These are phyloP conservation scores for Sylvietta virens DNA, from an alignment of 2,113 vertebrate species.

Conservation along the genomic window DNA sequence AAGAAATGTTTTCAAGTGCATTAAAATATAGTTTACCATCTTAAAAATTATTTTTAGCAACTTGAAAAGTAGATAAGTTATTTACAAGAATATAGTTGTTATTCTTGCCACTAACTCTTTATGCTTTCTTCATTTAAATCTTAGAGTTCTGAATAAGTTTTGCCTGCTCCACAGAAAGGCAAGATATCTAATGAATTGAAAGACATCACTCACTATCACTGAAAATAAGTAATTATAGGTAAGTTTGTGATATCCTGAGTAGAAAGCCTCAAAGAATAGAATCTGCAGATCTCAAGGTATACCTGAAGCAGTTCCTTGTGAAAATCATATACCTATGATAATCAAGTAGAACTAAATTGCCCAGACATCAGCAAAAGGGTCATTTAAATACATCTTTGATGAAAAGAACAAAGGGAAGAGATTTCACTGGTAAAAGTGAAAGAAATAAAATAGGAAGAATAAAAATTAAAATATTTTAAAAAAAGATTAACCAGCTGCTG, in stretches of 20 bases:
- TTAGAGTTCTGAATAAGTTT: background rate
- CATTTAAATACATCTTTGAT: background rate
- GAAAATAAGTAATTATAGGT: background rate
- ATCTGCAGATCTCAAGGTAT: background rate
- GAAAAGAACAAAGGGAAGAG: background rate
- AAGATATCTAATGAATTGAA: background rate
- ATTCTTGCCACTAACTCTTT: background rate
- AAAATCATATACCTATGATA: background rate
- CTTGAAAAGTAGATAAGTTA: background rate
- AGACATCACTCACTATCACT: background rate
- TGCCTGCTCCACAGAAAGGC: background rate
- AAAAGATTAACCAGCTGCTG: background rate
- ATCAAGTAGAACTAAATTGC: background rate
- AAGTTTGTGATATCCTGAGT: background rate
- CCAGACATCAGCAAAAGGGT: background rate
- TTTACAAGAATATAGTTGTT: background rate
- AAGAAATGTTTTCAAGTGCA: background rate
- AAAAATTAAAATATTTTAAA: background rate
- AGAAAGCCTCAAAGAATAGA: background rate
- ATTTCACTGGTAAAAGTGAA: background rate
- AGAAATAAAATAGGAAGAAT: background rate
- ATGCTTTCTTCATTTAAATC: background rate
- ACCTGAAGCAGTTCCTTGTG: background rate
- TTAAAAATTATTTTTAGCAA: background rate
- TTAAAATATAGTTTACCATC: background rate